phyloP scores from a whole-genome alignment of 2,113 vertebrate genomes.

The Calyptomena viridis region DNA sequence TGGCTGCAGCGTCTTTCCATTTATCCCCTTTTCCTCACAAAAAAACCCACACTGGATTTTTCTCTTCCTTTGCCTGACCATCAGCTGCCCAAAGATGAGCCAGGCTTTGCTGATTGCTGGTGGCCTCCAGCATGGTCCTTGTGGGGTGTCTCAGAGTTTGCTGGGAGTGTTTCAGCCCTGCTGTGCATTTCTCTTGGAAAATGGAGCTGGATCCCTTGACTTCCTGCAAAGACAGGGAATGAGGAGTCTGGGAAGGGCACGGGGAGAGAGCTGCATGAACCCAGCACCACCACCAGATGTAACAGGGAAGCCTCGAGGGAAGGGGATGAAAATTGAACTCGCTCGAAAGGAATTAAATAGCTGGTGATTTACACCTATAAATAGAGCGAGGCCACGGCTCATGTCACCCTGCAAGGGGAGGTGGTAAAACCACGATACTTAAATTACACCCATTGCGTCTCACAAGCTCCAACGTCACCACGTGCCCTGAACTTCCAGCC shows the following conservation, averaged over 20 bases:
- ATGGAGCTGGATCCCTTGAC: accelerated
- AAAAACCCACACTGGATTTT: accelerated
- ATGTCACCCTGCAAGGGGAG: neutral
- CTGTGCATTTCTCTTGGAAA: neutral
- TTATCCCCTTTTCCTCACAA: neutral
- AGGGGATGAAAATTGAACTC: neutral
- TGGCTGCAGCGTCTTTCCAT: neutral
- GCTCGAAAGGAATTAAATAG: constrained; percentile 29
- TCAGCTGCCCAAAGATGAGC: neutral
- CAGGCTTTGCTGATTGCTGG: neutral
- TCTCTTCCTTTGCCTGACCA: accelerated
- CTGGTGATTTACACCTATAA: constrained; percentile 30
- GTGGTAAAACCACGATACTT: neutral
- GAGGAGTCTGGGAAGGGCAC: neutral
- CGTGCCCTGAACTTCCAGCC: neutral
- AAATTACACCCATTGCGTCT: neutral
- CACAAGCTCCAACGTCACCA: neutral
- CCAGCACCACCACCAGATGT: neutral
- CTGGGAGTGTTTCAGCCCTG: neutral
- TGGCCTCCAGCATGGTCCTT: neutral
- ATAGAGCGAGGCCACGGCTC: neutral
- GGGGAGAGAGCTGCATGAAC: accelerated
- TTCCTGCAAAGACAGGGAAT: neutral
- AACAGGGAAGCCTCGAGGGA: neutral
- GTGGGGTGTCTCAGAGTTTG: neutral